These are phyloP conservation scores for Colossoma macropomum DNA, from an alignment of 2,113 vertebrate genomes.

Conservation along the genomic window DNA sequence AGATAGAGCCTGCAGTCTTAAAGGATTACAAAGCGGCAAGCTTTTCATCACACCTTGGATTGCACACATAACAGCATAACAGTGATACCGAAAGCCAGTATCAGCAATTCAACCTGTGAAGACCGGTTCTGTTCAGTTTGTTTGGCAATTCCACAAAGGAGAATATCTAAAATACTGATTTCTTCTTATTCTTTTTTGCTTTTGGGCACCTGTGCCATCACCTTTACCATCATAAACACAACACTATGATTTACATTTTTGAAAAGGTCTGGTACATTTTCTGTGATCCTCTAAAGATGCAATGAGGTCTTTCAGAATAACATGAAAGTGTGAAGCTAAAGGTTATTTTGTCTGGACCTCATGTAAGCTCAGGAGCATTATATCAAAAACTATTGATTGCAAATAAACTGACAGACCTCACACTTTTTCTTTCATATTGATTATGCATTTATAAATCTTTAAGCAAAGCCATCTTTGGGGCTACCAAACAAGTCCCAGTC, in stretches of 20 bases:
- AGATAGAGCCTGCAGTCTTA: slow-evolving; percentile 10
- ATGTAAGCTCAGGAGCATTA: neutral
- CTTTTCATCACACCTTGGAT: neutral
- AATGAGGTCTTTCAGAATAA: neutral
- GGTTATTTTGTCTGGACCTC: neutral
- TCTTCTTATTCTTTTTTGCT: neutral
- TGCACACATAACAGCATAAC: neutral
- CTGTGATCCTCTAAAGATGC: no score
- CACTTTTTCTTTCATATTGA: neutral
- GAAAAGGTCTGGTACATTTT: no score
- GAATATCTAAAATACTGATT: neutral
- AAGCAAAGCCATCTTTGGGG: neutral
- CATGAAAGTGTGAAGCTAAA: neutral
- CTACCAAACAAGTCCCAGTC: neutral
- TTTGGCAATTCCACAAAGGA: neutral
- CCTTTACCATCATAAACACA: no score
- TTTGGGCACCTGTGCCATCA: neutral
- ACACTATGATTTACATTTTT: no score
- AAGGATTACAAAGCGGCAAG: neutral
- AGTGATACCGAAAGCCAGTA: neutral
- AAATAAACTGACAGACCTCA: neutral
- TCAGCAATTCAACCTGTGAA: neutral
- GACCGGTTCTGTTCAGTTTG: slow-evolving; percentile 14
- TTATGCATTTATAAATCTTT: neutral
- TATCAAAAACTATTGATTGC: neutral